Evolutionary conservation across 2,888 invertebrate species (phyloP).

Genomic region (Papilio gigon): DNA sequence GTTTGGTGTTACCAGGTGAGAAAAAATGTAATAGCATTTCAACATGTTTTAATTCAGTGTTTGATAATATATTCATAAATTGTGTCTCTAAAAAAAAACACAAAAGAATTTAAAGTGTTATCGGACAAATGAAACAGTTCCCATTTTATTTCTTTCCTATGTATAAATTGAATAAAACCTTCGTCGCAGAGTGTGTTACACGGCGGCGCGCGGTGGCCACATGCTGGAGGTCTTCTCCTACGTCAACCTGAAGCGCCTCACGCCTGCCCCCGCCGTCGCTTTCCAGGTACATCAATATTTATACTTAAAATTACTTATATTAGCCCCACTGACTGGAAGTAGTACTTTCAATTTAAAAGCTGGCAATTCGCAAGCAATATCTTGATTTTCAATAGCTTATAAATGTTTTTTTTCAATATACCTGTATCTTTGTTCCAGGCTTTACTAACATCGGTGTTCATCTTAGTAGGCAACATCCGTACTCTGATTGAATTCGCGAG

Average conservation of each 20-base stretch:
- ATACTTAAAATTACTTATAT: too few species aligned
- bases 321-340: too few species aligned
- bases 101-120: too few species aligned
- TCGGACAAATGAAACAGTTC: too few species aligned
- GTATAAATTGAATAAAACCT: not conserved
- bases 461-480: slow-evolving; percentile 87
- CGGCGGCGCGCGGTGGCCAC: slow-evolving; percentile 91
- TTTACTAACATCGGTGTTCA: slow-evolving; percentile 86
- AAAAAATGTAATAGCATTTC: not conserved
- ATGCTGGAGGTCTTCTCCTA: slow-evolving; percentile 90
- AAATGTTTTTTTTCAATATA: not conserved
- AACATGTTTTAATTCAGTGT: too few species aligned
- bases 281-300: slow-evolving; percentile 89
- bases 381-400: too few species aligned
- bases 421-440: slow-evolving; percentile 76
- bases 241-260: slow-evolving; percentile 87
- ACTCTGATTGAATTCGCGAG: slow-evolving; percentile 92
- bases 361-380: too few species aligned
- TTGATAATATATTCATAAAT: too few species aligned
- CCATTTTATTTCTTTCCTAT: slow-evolving; percentile 16
- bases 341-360: too few species aligned
- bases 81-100: too few species aligned
- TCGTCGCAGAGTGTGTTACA: slow-evolving; percentile 87
- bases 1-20: slow-evolving; percentile 87
- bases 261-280: slow-evolving; percentile 91